Conservation (phyloP, 2,113 vertebrate species). For the Tetrax tetrax region DNA sequence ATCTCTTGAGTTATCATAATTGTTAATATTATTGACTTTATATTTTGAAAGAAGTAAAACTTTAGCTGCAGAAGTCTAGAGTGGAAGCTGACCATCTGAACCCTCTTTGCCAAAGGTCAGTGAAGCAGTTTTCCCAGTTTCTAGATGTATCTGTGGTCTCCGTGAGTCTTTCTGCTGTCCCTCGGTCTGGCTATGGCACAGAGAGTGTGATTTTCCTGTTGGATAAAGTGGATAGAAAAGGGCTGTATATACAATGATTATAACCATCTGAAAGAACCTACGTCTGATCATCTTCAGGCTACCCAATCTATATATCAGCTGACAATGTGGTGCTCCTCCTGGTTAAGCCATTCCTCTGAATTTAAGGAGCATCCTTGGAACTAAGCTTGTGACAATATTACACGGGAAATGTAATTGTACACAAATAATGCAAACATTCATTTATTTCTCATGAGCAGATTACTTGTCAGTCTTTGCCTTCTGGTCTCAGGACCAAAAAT, state of each 20-base stretch:
- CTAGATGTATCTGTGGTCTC: background rate
- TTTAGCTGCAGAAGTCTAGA: background rate
- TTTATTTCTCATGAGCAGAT: background rate
- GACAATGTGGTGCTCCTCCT: background rate
- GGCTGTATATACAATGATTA: background rate
- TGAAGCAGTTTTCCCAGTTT: background rate
- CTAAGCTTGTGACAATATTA: background rate
- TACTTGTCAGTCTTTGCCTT: background rate
- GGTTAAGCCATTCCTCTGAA: background rate
- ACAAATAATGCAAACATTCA: background rate
- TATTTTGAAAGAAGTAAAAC: background rate
- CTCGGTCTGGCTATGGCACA: background rate
- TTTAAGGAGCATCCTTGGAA: background rate
- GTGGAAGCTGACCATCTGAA: background rate
- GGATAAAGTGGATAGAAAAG: background rate
- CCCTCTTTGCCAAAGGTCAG: background rate
- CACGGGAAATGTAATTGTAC: background rate
- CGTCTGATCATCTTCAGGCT: background rate
- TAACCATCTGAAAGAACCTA: background rate
- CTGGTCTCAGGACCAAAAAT: background rate
- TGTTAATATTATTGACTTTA: constrained; percentile 28
- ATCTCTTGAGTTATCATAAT: background rate
- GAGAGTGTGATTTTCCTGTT: background rate
- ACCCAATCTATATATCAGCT: background rate
- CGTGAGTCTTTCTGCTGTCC: background rate